Evolutionary conservation across 2,888 invertebrate genomes (phyloP), one percentile per base, ranked within the genome.

Genomic region (Cosmia pyralina): DNA sequence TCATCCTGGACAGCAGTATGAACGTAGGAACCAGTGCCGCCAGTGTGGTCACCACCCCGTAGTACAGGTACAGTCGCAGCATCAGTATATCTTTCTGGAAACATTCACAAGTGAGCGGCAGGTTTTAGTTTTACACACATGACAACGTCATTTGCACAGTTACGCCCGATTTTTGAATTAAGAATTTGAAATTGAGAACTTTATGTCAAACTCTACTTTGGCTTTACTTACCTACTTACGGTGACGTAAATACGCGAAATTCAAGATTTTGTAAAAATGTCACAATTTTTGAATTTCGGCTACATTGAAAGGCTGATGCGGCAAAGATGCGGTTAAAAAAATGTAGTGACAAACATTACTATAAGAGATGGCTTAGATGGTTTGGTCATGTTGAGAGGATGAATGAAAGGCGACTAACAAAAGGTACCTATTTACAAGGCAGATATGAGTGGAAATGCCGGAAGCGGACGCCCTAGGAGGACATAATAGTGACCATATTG

Each of bases 71-170:
- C 5, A 96, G 77, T 0, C 95, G 92, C 28, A 96, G 79, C 94
- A 95, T 94, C 7, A 90, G 77, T 55, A 94, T 85, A 71, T 96
- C 95, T 89, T 94, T 95, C 96, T 96, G 91, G 65, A 94, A 93
- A 72, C 28, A 28, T 28, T 17, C 15, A 55, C 15, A 55, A 53
- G 6, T 13, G 22, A 53, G 22, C 22, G 53, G n/a, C n/a, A 44
- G 1, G 22, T 41, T 22, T 38, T 38, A 38, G 41, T 41, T 38
- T 65, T 50, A 6, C 53, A 53, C 6, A 22, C 53, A 13, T 53
- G 22, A 15, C 15, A 55, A 22, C 2, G 22, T 55, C 15, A 28
- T 28, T 55, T 53, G 2, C 53, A 53, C 1, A 53, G 13, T 53
- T 52, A 52, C 22, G 15, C 22, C 13, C 15, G 53, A 3, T 53